These are phyloP conservation scores for Rhopalosiphum padi DNA, from an alignment of 1,140 invertebrate species.

Conservation along the genomic window DNA sequence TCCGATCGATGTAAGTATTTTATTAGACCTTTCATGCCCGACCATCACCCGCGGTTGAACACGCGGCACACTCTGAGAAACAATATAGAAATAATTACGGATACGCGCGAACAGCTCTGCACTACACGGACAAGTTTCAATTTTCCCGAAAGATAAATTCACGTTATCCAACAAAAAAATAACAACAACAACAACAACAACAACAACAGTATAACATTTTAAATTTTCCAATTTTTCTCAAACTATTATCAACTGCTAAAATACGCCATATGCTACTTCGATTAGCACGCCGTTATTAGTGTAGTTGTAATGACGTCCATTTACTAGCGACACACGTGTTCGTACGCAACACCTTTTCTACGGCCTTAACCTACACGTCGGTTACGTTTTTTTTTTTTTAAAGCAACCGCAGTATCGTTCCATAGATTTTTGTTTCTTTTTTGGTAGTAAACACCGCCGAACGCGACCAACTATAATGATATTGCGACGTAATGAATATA, in stretches of 20 bases:
- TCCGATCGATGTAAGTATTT: background rate
- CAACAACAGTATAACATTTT: too few species aligned
- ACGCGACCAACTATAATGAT: too few species aligned
- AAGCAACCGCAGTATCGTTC: background rate
- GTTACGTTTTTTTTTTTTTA: background rate
- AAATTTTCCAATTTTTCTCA: background rate
- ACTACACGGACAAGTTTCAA: background rate
- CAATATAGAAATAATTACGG: background rate
- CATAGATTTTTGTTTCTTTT: background rate
- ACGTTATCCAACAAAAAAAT: background rate
- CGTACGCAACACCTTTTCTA: background rate
- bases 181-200: too few species aligned
- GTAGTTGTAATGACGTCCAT: background rate
- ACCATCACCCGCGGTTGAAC: background rate
- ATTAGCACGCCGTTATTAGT: background rate
- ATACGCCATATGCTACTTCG: background rate
- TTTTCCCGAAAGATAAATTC: background rate
- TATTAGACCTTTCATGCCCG: background rate
- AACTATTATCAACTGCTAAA: background rate
- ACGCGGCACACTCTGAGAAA: background rate
- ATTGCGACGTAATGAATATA: too few species aligned
- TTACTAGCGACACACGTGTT: background rate
- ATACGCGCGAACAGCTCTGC: background rate
- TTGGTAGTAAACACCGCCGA: background rate
- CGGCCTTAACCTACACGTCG: background rate